Percentiles rank a stretch among this genome's conserved stretches.
phyloP scores from a whole-genome alignment of 2,113 vertebrate species.

The Pelmatolapia mariae region DNA sequence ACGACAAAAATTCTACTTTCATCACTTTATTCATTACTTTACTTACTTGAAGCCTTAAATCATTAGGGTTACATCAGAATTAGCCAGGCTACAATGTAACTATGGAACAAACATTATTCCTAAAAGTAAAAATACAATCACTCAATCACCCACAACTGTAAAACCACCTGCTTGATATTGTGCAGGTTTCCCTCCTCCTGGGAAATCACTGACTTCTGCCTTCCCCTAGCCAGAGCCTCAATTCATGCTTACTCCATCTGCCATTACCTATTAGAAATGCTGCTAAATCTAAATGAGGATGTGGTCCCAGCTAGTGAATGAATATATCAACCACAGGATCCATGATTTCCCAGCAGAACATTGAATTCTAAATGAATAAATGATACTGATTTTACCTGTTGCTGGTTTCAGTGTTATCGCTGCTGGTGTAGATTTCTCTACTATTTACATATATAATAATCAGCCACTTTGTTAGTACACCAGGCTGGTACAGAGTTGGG shows the following conservation, averaged over 20 bases:
- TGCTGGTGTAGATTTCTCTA: background rate
- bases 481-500: background rate
- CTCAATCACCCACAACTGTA: background rate
- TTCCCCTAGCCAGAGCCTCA: background rate
- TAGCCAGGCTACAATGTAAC: background rate
- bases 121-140: background rate
- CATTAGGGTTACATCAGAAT: background rate
- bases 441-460: background rate
- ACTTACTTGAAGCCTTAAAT: background rate
- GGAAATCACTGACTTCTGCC: background rate
- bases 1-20: background rate
- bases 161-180: background rate
- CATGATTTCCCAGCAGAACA: background rate
- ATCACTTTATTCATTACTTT: background rate
- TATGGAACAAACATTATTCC: background rate
- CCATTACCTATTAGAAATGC: background rate
- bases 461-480: background rate
- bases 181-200: background rate
- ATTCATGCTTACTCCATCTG: background rate
- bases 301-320: background rate
- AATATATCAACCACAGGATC: background rate
- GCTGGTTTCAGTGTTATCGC: background rate
- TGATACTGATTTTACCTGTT: background rate
- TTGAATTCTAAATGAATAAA: background rate
- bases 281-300: background rate